Evolutionary conservation across 1,140 invertebrate species (phyloP).

Genomic region (Drosophila nikananu): DNA sequence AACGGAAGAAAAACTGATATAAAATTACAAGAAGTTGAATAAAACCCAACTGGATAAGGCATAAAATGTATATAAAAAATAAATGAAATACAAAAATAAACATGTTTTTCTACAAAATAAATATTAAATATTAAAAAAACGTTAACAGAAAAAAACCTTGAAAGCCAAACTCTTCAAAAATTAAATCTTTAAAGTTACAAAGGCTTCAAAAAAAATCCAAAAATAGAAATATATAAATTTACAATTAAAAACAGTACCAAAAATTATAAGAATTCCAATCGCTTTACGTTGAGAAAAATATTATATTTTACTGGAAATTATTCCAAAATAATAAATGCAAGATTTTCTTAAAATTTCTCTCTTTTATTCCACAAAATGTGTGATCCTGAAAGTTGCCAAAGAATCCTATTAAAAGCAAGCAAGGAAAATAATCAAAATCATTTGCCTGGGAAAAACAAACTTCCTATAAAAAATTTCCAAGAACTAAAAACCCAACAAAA

Average conservation of each 20-base stretch:
- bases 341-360: neutral
- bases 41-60: too few species aligned
- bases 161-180: neutral
- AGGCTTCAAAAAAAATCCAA: neutral
- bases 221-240: neutral
- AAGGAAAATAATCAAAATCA: neutral
- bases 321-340: too few species aligned
- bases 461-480: neutral
- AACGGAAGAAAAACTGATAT: too few species aligned
- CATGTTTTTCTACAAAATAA: neutral
- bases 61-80: neutral
- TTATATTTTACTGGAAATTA: too few species aligned
- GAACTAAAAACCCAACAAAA: neutral
- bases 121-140: neutral
- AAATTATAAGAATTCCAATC: neutral
- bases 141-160: neutral
- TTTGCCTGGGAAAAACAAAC: neutral
- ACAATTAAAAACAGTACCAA: neutral
- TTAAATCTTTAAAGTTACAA: neutral
- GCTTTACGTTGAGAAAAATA: neutral
- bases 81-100: neutral
- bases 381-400: neutral
- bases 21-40: neutral
- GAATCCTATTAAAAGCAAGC: neutral
- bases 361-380: neutral